A percentile compares a stretch with the other conserved stretches of the same genome.
Evolutionary conservation across 2,888 invertebrate genomes (phyloP).

Genomic region (Perdita meconis): DNA sequence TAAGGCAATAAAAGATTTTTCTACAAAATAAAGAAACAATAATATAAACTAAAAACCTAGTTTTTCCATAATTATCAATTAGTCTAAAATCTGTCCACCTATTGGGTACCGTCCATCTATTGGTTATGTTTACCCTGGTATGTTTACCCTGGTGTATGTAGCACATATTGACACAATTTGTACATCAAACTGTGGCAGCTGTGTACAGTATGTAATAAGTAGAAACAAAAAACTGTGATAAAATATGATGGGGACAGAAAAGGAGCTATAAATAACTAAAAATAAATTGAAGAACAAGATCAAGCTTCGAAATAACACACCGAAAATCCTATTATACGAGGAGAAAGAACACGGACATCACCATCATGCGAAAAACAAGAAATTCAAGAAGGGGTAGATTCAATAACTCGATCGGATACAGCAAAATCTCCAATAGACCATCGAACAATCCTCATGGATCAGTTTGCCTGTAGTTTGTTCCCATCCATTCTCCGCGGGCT

Average conservation of each 20-base stretch:
- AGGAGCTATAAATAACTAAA: background rate
- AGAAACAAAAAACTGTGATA: no score
- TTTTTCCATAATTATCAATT: no score
- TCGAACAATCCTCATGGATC: slow-evolving; percentile 15
- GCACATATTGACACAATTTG: no score
- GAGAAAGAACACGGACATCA: background rate
- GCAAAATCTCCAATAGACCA: background rate
- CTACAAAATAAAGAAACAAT: no score
- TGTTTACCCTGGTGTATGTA: no score
- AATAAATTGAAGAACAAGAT: background rate
- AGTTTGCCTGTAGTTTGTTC: background rate
- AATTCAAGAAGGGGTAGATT: slow-evolving; percentile 8
- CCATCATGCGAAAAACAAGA: background rate
- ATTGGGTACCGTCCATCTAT: no score
- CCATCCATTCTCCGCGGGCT: background rate
- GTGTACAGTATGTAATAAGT: no score
- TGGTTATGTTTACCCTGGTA: no score
- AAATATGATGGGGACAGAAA: background rate
- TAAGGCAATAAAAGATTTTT: no score
- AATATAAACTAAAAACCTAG: no score
- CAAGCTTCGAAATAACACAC: background rate
- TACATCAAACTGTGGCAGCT: no score
- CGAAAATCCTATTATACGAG: background rate
- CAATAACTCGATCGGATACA: slow-evolving; percentile 11
- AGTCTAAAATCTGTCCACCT: no score